These are phyloP conservation scores for Lagocephalus sceleratus DNA, from an alignment of 2,797 vertebrate species.

Conservation along the genomic window DNA sequence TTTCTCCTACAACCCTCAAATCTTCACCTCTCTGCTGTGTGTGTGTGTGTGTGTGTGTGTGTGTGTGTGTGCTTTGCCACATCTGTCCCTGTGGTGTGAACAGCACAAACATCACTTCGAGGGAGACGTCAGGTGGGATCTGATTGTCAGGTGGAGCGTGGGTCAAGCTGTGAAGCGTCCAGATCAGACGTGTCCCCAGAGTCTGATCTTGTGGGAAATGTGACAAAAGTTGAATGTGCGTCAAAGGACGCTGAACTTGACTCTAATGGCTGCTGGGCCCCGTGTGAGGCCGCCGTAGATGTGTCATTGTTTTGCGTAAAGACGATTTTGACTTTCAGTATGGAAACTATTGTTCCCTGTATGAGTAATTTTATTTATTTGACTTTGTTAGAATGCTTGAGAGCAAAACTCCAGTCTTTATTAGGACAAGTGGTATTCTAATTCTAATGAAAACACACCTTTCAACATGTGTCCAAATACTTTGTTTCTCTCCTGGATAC, in stretches of 20 bases:
- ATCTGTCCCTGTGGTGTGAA: slow-evolving; percentile 47
- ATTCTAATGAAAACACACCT: slow-evolving; percentile 5
- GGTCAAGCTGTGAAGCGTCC: slow-evolving; percentile 25
- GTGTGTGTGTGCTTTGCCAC: slow-evolving; percentile 29
- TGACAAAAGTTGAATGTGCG: slow-evolving; percentile 34
- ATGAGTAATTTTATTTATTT: too few relatives aligned
- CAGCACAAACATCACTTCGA: slow-evolving; percentile 29
- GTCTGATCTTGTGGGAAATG: slow-evolving; percentile 20
- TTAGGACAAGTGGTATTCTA: too few relatives aligned
- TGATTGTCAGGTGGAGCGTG: slow-evolving; percentile 50
- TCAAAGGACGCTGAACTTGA: slow-evolving; percentile 31
- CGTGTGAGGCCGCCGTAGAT: background rate
- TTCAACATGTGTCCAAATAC: slow-evolving; percentile 14
- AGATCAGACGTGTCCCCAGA: slow-evolving; percentile 54
- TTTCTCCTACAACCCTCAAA: too few relatives aligned
- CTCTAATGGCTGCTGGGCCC: slow-evolving; percentile 24
- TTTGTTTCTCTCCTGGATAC: too few relatives aligned
- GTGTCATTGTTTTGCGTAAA: slow-evolving; percentile 2
- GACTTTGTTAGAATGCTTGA: too few relatives aligned
- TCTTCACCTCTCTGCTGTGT: slow-evolving; percentile 22
- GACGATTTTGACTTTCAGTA: background rate
- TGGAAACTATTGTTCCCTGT: too few relatives aligned
- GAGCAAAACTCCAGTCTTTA: too few relatives aligned
- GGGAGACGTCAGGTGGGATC: slow-evolving; percentile 9
- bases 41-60: slow-evolving; percentile 9